Conservation (phyloP, 2,797 vertebrate species). For the Diplodus puntazzo region DNA sequence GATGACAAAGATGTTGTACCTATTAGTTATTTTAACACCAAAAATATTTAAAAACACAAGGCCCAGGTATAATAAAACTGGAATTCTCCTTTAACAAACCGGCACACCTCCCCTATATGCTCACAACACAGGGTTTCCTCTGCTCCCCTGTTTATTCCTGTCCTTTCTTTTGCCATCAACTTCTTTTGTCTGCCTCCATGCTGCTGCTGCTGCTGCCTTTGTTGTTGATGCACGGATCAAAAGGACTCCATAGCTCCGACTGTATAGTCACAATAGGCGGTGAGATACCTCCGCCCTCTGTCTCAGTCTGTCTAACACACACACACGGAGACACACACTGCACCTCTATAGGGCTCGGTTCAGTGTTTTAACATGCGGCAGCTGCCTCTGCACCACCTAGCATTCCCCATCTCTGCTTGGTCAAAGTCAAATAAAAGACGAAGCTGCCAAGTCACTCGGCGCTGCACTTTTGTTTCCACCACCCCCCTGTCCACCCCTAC, state of each 20-base stretch:
- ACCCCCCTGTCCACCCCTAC: constrained; percentile 60
- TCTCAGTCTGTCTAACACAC: constrained; percentile 17
- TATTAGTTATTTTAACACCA: no score
- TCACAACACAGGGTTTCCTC: background rate
- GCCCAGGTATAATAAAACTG: no score
- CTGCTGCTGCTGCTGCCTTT: constrained; percentile 56
- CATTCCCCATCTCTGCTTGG: constrained; percentile 71
- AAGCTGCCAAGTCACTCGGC: constrained; percentile 72
- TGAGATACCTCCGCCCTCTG: constrained; percentile 9
- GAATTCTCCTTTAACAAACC: constrained; percentile 2
- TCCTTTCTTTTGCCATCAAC: constrained; percentile 40
- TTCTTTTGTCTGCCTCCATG: constrained; percentile 30
- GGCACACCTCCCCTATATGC: constrained; percentile 14
- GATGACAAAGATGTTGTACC: no score
- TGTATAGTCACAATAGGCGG: constrained; percentile 56
- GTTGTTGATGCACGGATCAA: constrained; percentile 72
- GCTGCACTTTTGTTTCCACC: constrained; percentile 75
- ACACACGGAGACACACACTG: constrained; percentile 25
- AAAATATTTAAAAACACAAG: no score
- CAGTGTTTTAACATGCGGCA: constrained; percentile 80
- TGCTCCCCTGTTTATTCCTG: constrained; percentile 23
- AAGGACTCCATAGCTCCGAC: constrained; percentile 54
- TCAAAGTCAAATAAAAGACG: constrained; percentile 88
- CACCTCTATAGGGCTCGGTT: constrained; percentile 67
- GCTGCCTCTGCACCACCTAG: constrained; percentile 76